Percentiles rank a stretch among this genome's conserved stretches.
These are phyloP conservation scores for Ovis aries DNA, from an alignment of 2,113 vertebrate species.

Conservation along the genomic window DNA sequence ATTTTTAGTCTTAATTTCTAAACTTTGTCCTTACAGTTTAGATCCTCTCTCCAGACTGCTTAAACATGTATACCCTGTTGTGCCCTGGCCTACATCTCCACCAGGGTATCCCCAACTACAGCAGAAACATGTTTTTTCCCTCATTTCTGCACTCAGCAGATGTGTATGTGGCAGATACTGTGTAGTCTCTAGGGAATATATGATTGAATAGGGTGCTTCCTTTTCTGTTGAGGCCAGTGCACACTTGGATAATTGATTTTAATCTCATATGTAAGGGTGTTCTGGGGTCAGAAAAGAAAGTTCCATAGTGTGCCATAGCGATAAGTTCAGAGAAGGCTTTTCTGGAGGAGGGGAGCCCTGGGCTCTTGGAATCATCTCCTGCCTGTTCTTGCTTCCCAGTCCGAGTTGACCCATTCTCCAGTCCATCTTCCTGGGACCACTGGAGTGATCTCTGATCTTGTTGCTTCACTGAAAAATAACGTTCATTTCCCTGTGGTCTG, in stretches of 20 bases:
- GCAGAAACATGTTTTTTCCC: not conserved
- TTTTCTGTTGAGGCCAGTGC: not conserved
- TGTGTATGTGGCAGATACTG: not conserved
- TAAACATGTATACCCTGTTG: not conserved
- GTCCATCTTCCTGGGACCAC: not conserved
- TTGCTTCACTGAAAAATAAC: not conserved
- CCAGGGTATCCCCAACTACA: not conserved
- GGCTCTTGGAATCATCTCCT: not conserved
- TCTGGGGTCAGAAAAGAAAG: not conserved
- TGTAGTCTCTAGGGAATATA: not conserved
- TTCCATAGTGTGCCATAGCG: not conserved
- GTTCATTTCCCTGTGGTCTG: not conserved
- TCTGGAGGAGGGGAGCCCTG: not conserved
- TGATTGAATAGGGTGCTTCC: not conserved
- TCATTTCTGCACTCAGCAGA: not conserved
- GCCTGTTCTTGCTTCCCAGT: not conserved
- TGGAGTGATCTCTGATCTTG: not conserved
- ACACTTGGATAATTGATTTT: not conserved
- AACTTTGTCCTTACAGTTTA: not conserved
- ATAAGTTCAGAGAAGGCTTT: not conserved
- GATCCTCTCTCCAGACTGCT: not conserved
- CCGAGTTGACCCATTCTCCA: not conserved
- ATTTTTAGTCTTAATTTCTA: not conserved
- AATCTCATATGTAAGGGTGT: not conserved
- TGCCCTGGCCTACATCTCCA: not conserved